Percentiles rank a stretch among this genome's conserved stretches.
Conservation (phyloP, 1,140 invertebrate species). For the Drosophila neocordata region DNA sequence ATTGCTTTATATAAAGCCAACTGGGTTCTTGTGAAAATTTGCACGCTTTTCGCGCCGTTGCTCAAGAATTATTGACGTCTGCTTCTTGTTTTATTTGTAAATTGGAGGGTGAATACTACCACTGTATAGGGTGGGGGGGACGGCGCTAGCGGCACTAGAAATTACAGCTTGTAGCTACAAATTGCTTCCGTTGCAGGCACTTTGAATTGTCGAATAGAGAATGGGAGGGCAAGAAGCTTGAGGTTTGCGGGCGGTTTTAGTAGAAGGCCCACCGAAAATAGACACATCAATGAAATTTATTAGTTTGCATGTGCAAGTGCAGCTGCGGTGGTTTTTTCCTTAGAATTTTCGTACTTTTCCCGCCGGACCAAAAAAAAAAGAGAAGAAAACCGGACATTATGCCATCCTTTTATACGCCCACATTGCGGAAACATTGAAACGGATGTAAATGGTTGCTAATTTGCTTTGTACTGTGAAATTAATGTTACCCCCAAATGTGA, state of each 20-base stretch:
- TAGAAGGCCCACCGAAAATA: conserved; percentile 59
- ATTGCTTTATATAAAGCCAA: conserved; percentile 66
- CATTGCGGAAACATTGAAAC: conserved; percentile 46
- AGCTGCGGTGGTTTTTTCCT: conserved; percentile 41
- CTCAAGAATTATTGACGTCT: conserved; percentile 74
- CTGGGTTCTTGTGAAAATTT: conserved; percentile 64
- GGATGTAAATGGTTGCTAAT: conserved; percentile 72
- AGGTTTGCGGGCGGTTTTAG: background rate
- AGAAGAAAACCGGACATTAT: background rate
- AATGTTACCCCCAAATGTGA: conserved; percentile 44
- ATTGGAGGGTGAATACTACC: conserved; percentile 33
- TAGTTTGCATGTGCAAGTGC: conserved; percentile 81
- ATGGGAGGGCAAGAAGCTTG: background rate
- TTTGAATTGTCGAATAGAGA: conserved; percentile 31
- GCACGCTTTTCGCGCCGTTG: conserved; percentile 75
- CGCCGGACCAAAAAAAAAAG: conserved; percentile 36
- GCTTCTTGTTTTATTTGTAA: conserved; percentile 53
- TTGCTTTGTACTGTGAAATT: conserved; percentile 49
- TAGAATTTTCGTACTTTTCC: conserved; percentile 65
- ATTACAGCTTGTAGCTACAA: conserved; percentile 81
- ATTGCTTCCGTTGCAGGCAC: conserved; percentile 81
- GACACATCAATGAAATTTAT: conserved; percentile 82
- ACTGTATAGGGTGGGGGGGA: background rate
- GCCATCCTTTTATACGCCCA: conserved; percentile 2
- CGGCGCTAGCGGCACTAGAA: conserved; percentile 37